phyloP scores from a whole-genome alignment of 1,140 invertebrate genomes.

The Ptiloglossa arizonensis region DNA sequence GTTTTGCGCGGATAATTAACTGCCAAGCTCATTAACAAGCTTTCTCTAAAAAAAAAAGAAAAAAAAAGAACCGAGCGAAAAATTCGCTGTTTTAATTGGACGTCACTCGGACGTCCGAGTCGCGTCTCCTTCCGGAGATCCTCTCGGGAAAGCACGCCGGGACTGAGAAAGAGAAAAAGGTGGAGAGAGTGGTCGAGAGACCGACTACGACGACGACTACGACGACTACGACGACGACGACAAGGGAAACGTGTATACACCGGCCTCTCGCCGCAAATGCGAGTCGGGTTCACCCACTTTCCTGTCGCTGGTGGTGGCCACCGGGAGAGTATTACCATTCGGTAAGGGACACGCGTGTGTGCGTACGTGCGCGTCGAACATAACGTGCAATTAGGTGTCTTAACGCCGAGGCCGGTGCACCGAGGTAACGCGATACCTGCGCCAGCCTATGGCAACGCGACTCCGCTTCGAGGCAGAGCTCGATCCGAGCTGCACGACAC shows the following conservation, averaged over 20 bases:
- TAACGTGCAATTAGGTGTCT: constrained; percentile 67
- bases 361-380: constrained; percentile 55
- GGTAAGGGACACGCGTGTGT: constrained; percentile 58
- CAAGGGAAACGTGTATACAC: constrained; percentile 45
- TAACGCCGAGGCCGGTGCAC: constrained; percentile 61
- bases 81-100: constrained; percentile 4
- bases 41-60: neutral
- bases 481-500: constrained; percentile 32
- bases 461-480: constrained; percentile 34
- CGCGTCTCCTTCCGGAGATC: neutral
- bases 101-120: neutral
- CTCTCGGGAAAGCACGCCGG: neutral
- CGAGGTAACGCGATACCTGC: constrained; percentile 62
- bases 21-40: neutral
- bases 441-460: constrained; percentile 39
- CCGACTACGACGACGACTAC: neutral
- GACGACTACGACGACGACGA: neutral
- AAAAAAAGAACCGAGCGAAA: too few species aligned
- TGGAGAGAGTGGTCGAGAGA: neutral
- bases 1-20: neutral
- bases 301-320: constrained; percentile 61
- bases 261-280: constrained; percentile 67
- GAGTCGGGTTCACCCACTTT: constrained; percentile 71
- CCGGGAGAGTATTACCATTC: constrained; percentile 59
- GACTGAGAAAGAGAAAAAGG: neutral